These are phyloP conservation scores for Diaprepes abbreviatus DNA, from an alignment of 2,888 invertebrate genomes.

Conservation along the genomic window DNA sequence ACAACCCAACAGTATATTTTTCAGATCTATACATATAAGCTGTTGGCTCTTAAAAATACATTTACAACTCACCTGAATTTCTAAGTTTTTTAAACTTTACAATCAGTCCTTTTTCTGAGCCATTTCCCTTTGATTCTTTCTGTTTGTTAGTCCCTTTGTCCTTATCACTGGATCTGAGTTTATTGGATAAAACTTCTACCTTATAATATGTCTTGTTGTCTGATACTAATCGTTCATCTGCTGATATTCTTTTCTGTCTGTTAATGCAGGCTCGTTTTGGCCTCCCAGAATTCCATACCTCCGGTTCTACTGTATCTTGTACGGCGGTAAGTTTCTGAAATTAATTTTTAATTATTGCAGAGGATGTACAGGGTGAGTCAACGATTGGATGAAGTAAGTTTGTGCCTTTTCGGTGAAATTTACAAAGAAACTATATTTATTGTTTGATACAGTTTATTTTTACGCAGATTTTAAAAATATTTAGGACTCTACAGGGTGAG, in stretches of 20 bases:
- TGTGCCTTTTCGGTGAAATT: too few relatives aligned
- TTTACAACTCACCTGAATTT: slow-evolving; percentile 72
- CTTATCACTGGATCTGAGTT: slow-evolving; percentile 73
- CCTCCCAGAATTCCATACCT: slow-evolving; percentile 64
- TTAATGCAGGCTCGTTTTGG: slow-evolving; percentile 62
- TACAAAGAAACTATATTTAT: too few relatives aligned
- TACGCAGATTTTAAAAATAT: too few relatives aligned
- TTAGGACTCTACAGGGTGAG: too few relatives aligned
- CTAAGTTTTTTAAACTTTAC: slow-evolving; percentile 83
- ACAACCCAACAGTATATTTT: too few relatives aligned
- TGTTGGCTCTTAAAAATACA: too few relatives aligned
- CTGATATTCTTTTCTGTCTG: slow-evolving; percentile 63
- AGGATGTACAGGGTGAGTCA: too few relatives aligned
- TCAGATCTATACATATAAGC: too few relatives aligned
- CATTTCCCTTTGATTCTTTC: slow-evolving; percentile 50
- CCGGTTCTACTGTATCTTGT: slow-evolving; percentile 51
- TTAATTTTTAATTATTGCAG: not conserved
- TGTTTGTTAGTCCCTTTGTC: slow-evolving; percentile 45
- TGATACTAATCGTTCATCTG: slow-evolving; percentile 71
- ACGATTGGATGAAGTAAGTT: too few relatives aligned
- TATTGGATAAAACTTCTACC: slow-evolving; percentile 79
- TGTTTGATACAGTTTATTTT: too few relatives aligned
- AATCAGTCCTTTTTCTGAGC: slow-evolving; percentile 62
- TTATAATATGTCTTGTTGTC: slow-evolving; percentile 76
- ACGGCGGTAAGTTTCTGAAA: slow-evolving; percentile 56